Conservation (phyloP, 2,797 vertebrate species). For the Pachyuromys duprasi region DNA sequence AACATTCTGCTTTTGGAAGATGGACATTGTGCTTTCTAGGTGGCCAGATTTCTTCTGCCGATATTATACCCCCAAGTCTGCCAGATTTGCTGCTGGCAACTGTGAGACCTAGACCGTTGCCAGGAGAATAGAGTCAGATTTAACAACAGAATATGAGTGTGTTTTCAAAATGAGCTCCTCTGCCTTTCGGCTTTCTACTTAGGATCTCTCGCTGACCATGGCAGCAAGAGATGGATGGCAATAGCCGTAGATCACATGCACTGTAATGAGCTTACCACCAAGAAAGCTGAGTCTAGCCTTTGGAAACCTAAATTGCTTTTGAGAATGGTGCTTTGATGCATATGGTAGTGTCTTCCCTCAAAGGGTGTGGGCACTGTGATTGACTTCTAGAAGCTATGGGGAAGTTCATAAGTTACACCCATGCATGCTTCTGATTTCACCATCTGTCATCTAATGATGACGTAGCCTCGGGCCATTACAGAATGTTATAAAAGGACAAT, state of each 20-base stretch:
- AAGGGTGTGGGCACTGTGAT: accelerated
- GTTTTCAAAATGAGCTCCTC: conserved; percentile 30
- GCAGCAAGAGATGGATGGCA: background rate
- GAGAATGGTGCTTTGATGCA: background rate
- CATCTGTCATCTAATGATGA: background rate
- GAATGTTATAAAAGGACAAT: background rate
- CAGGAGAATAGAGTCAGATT: background rate
- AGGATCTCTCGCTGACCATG: background rate
- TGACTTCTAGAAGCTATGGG: background rate
- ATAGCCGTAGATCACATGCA: background rate
- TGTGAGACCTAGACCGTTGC: background rate
- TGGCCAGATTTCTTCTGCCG: conserved; percentile 19
- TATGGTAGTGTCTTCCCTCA: background rate
- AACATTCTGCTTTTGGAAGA: background rate
- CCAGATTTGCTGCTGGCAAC: background rate
- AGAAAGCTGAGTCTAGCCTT: background rate
- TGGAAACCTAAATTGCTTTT: background rate
- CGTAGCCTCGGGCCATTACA: background rate
- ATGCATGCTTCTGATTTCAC: background rate
- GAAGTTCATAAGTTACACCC: background rate
- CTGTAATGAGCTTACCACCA: background rate
- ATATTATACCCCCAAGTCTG: background rate
- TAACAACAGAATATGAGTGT: background rate
- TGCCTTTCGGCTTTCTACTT: background rate
- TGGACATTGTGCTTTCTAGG: background rate